Percentiles rank a stretch among this genome's conserved stretches.
phyloP scores from a whole-genome alignment of 2,113 vertebrate genomes.

The Nothoprocta pentlandii region DNA sequence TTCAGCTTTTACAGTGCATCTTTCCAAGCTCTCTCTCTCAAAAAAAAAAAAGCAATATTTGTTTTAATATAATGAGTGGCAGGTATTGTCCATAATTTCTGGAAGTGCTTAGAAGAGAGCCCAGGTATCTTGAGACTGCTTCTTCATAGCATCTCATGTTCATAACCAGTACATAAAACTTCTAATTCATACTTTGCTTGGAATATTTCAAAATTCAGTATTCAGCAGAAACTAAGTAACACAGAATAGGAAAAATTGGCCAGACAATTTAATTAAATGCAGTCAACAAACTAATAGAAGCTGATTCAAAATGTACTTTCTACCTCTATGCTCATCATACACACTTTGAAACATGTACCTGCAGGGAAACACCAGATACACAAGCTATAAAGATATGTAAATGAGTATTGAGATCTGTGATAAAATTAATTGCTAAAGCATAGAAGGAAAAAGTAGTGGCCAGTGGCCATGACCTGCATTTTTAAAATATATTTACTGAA shows the following conservation, averaged over 20 bases:
- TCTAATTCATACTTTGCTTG: neutral
- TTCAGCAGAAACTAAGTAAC: slow-evolving; percentile 3
- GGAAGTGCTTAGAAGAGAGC: neutral
- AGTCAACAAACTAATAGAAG: slow-evolving; percentile 47
- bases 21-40: neutral
- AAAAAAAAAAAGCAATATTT: neutral
- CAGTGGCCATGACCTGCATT: neutral
- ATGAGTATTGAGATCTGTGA: neutral
- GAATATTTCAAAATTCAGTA: slow-evolving; percentile 8
- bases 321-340: slow-evolving; percentile 24
- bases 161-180: neutral
- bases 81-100: neutral
- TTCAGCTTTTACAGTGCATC: neutral
- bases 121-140: neutral
- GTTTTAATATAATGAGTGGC: neutral
- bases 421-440: slow-evolving; percentile 11
- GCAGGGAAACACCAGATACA: slow-evolving; percentile 17
- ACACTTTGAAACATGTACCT: neutral
- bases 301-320: slow-evolving; percentile 38
- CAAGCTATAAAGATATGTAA: slow-evolving; percentile 14
- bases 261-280: slow-evolving; percentile 1
- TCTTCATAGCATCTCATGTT: neutral
- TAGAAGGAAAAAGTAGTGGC: neutral
- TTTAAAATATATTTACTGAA: slow-evolving; percentile 18
- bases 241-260: slow-evolving; percentile 15